Conservation (phyloP, 2,797 vertebrate genomes). For the Myiotriccus ornatus region DNA sequence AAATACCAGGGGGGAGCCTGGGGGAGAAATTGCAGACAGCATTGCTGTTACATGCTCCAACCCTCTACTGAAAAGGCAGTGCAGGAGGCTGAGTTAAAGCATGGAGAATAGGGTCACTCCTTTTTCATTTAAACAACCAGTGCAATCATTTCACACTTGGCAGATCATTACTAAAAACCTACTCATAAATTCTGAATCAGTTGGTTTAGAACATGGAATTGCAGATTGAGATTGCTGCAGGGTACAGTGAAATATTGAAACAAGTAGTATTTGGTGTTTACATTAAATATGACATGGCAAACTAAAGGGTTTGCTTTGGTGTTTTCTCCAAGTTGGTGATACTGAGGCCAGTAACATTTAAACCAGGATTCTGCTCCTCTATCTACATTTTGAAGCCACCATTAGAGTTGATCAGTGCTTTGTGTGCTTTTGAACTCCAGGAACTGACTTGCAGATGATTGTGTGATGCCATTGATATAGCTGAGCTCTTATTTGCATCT, state of each 20-base stretch:
- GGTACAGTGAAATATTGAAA: slow-evolving; percentile 18
- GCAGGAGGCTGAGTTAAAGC: slow-evolving; percentile 2
- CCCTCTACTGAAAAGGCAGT: neutral
- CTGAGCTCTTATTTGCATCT: neutral
- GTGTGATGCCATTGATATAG: neutral
- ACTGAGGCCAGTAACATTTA: neutral
- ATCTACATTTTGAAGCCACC: neutral
- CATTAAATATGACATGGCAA: neutral
- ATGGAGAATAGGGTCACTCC: slow-evolving; percentile 19
- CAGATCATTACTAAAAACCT: slow-evolving; percentile 58
- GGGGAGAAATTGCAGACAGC: neutral
- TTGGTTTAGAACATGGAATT: slow-evolving; percentile 51
- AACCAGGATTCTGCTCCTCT: neutral
- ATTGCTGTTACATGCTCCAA: neutral
- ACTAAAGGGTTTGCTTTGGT: neutral
- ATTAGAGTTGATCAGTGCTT: neutral
- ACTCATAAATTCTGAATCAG: slow-evolving; percentile 44
- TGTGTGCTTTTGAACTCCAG: neutral
- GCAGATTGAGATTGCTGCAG: slow-evolving; percentile 26
- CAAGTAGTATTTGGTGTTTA: neutral
- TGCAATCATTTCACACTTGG: slow-evolving; percentile 37
- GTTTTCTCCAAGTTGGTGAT: neutral
- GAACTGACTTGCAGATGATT: neutral
- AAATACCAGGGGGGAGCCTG: slow-evolving; percentile 20
- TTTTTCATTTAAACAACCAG: slow-evolving; percentile 21